Evolutionary conservation across 2,888 invertebrate genomes (phyloP), one percentile per base, ranked within the genome.

Genomic region (Cepaea hortensis): DNA sequence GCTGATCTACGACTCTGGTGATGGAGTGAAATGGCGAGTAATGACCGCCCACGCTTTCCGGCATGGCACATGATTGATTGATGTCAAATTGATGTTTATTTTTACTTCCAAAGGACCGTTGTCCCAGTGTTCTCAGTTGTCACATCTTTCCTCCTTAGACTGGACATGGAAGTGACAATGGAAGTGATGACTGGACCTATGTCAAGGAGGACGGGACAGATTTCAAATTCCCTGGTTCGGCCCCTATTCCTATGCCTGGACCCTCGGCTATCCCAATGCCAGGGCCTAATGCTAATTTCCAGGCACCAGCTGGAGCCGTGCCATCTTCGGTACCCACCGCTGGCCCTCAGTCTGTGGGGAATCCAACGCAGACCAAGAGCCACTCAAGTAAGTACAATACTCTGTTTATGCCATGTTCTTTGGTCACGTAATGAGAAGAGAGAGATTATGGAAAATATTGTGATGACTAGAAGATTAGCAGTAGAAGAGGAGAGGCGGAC

Each of bases 371-470:
- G 86, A 76, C 85, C 87, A 62, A 88, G 86, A n/a, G 89, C 88
- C 76, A 90, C 88, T n/a, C 90, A 88, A 84, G 88, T 89, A 65
- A 90, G 90, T 90, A 88, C 3, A 11, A 20, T 3, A 6, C 5
- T 68, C n/a, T 68, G n/a, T 68, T 68, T 20, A 68, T 68, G 13
- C 18, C 55, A 35, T 35, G 35, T 35, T 35, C 35, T 35, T 35
- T 35, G 35, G 35, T 35, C 35, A 35, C 1, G 35, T 35, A 35
- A 35, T 35, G 35, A 35, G 35, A 35, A 35, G 35, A 35, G 35
- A 35, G 35, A 35, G 35, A 1, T 35, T 35, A 35, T 35, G 35
- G 35, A 35, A 35, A 35, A 35, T 1, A 35, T 35, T 35, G 35
- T 35, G 35, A 35, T 35, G 35, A 35, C 35, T 35, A 35, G 35